Percentiles rank a stretch among this genome's conserved stretches.
Evolutionary conservation across 2,888 invertebrate genomes (phyloP).

Genomic region (Mycalesis mineus): DNA sequence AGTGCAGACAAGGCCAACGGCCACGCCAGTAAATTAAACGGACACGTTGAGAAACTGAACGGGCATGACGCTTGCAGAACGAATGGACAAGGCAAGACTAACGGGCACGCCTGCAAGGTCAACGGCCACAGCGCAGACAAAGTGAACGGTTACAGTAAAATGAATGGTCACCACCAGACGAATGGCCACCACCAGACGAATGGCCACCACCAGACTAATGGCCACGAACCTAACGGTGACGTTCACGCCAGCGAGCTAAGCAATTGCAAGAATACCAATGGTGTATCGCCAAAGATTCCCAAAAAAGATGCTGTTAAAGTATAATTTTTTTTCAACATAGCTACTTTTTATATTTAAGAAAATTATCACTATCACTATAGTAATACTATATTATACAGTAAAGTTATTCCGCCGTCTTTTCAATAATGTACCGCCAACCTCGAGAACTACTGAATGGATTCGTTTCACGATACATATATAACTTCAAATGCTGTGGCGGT

Average conservation of each 20-base stretch:
- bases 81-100: constrained; percentile 31
- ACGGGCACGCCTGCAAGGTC: constrained; percentile 27
- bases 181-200: constrained; percentile 36
- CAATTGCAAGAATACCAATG: constrained; percentile 46
- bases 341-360: constrained; percentile 39
- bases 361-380: constrained; percentile 34
- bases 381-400: too few species aligned
- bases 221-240: constrained; percentile 39
- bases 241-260: constrained; percentile 39
- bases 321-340: constrained; percentile 44
- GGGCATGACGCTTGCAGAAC: constrained; percentile 31
- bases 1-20: constrained; percentile 39
- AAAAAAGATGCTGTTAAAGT: constrained; percentile 68
- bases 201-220: too few species aligned
- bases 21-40: constrained; percentile 31
- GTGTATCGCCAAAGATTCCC: constrained; percentile 67
- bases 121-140: constrained; percentile 1
- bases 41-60: constrained; percentile 30
- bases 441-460: too few species aligned
- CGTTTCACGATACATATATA: too few species aligned
- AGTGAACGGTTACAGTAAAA: constrained; percentile 38
- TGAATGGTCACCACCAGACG: constrained; percentile 34
- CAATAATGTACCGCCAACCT: too few species aligned
- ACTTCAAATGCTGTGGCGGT: too few species aligned
- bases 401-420: too few species aligned